Conservation (phyloP, 2,797 vertebrate genomes). For the Bovichtus variegatus region DNA sequence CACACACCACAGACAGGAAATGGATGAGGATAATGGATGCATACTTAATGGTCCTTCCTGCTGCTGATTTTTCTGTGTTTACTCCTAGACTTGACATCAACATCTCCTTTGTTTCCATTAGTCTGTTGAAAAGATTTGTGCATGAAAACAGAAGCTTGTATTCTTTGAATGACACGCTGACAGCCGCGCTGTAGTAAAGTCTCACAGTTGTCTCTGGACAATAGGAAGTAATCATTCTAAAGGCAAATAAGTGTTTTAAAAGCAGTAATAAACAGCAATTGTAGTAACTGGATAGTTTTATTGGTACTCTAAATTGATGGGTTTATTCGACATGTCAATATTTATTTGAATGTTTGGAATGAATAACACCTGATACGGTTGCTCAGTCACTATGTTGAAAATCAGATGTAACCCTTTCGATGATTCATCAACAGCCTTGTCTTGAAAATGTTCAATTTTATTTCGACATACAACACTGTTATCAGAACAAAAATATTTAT, state of each 20-base stretch:
- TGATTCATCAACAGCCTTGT: conserved; percentile 59
- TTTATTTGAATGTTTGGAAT: conserved; percentile 43
- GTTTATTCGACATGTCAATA: conserved; percentile 37
- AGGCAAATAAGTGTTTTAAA: conserved; percentile 30
- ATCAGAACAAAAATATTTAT: conserved; percentile 83
- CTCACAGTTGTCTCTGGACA: conserved; percentile 25
- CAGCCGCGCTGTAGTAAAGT: conserved; percentile 5
- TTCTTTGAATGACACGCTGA: conserved; percentile 36
- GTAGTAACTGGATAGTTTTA: conserved; percentile 19
- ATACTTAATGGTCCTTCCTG: conserved; percentile 78
- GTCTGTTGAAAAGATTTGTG: conserved; percentile 49
- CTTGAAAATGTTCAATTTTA: conserved; percentile 83
- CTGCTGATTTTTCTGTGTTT: conserved; percentile 75
- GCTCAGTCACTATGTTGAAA: conserved; percentile 4
- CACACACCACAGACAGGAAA: conserved; percentile 77
- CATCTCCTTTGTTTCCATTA: conserved; percentile 62
- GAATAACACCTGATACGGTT: conserved; percentile 21
- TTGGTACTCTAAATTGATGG: conserved; percentile 30
- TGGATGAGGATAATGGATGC: conserved; percentile 80
- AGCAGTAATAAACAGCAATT: conserved; percentile 25
- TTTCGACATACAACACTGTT: conserved; percentile 78
- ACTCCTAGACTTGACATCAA: conserved; percentile 68
- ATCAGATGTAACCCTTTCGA: conserved; percentile 23
- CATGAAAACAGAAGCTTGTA: conserved; percentile 43
- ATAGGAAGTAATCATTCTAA: conserved; percentile 12